Percentiles rank a stretch among this genome's conserved stretches.
These are phyloP conservation scores for Scaptomyza cyrtandrae DNA, from an alignment of 2,888 invertebrate species.

Conservation along the genomic window DNA sequence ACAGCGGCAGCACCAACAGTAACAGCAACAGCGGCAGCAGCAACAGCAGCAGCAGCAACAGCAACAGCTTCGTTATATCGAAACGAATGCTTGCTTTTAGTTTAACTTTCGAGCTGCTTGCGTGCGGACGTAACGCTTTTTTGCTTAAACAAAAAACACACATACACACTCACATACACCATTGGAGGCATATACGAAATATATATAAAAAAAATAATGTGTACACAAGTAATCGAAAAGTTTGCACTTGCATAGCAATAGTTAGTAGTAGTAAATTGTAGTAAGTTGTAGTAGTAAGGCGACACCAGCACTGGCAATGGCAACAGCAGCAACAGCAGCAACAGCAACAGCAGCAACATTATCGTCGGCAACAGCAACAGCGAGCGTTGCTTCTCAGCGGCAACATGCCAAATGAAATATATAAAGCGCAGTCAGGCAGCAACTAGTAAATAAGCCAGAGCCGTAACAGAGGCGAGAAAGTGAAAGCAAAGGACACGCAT, in stretches of 20 bases:
- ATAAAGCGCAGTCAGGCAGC: constrained; percentile 62
- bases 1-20: constrained; percentile 5
- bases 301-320: constrained; percentile 29
- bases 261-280: neutral
- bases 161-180: constrained; percentile 1
- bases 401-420: constrained; percentile 62
- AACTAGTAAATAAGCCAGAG: constrained; percentile 66
- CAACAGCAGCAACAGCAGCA: constrained; percentile 6
- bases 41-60: constrained; percentile 21
- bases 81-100: constrained; percentile 61
- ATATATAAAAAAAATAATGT: neutral
- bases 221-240: neutral
- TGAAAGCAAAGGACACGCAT: constrained; percentile 6
- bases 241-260: neutral
- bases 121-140: constrained; percentile 55
- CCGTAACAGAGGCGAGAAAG: constrained; percentile 31
- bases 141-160: constrained; percentile 17
- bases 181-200: neutral
- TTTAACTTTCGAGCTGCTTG: constrained; percentile 73
- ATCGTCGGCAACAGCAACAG: constrained; percentile 13
- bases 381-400: constrained; percentile 57
- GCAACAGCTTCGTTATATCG: constrained; percentile 49
- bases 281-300: neutral
- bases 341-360: constrained; percentile 4
- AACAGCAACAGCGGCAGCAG: constrained; percentile 11